Evolutionary conservation across 64 coral and sea anemone species (phyloP), one percentile per base, ranked within the genome.

Genomic region (Pocillopora verrucosa): DNA sequence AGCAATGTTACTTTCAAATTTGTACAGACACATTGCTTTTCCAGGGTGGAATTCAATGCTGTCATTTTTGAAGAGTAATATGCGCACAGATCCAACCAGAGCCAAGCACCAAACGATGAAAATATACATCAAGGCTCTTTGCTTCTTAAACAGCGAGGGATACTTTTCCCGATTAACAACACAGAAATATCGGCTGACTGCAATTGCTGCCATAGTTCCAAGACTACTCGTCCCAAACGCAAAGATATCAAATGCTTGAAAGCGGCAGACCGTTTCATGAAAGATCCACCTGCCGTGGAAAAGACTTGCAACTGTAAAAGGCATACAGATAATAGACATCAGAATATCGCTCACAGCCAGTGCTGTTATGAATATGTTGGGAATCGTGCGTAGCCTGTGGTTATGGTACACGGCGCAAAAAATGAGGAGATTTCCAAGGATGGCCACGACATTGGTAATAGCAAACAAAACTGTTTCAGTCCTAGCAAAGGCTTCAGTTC

Each of bases 121-220:
- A 30, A 30, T 30, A 0, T 30, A 30, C 30, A 30, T 30, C 30
- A 30, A 30, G 30, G 30, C 30, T 30, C 30, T 30, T 30, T 30
- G 30, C 30, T 30, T 30, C 30, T 30, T 30, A 30, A 30, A 30
- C 30, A 30, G 30, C 30, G 30, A 30, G 30, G 30, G 30, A 16
- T 9, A 65, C 94, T 89, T 92, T 26, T 92, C 79, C 24, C 5
- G 60, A 95, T 92, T 17, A 76, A 78, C 4, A 82, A 16, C 4
- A 95, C 14, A n/a, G 89, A 89, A 95, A 57, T 91, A 95, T 19
- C 94, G 79, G 74, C 88, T 92, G 10, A 95, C 56, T 3, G 94
- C 83, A 16, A 95, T 86, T 36, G 88, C 59, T 20, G 74, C 25
- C 86, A 95, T 95, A 70, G 80, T 88, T 13, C 77, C 86, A 59